Base-by-base conservation (phyloP, 1,140 invertebrate genomes). In the Palaemon carinicauda region DNA sequence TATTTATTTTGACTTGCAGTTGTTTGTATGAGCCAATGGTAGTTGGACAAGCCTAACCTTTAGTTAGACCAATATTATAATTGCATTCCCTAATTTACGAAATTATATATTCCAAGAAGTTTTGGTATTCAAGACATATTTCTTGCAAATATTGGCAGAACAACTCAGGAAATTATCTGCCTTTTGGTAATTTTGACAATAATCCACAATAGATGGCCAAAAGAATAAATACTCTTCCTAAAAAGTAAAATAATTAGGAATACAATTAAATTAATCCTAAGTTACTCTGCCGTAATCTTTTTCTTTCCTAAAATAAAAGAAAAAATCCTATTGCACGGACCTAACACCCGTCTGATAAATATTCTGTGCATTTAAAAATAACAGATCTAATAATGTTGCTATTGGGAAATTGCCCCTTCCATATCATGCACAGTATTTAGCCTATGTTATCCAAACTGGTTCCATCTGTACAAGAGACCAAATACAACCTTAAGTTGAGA, bases 21-120 rank as follows among this genome's bases (percentile, higher is more conserved):
- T 86, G 84, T 86, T 86, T 86, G 84, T 80, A 86, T 86, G 78
- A 86, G 84, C 77, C 84, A 80, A 86, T 86, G 77, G 84, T 80
- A 86, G 84, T 56, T 80, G 84, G 84, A 86, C 84, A 73, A 80
- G 60, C 41, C 77, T 86, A 69, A 69, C 65, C 77, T 54, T 86
- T 27, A n/a, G 27, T 69, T 69, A 53, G 79, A 75, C 78, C 82
- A 41, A 56, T 74, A 69, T 52, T 31, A 60, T 78, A 69, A 60
- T 41, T 78, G 50, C n/a, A 79, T 15, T 86, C 83, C 65, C 84
- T 86, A 80, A 29, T 80, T 80, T 80, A 86, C 54, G 33, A 80
- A 80, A 54, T 21, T 27, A 82, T 82, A 27, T 53, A 14, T 75
- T 85, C 82, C 75, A 79, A 78, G 74, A 85, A 79, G 74, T 41